Percentiles rank a stretch among this genome's conserved stretches.
These are phyloP conservation scores for Hippoglossus hippoglossus DNA, from an alignment of 2,797 vertebrate species.

Conservation along the genomic window DNA sequence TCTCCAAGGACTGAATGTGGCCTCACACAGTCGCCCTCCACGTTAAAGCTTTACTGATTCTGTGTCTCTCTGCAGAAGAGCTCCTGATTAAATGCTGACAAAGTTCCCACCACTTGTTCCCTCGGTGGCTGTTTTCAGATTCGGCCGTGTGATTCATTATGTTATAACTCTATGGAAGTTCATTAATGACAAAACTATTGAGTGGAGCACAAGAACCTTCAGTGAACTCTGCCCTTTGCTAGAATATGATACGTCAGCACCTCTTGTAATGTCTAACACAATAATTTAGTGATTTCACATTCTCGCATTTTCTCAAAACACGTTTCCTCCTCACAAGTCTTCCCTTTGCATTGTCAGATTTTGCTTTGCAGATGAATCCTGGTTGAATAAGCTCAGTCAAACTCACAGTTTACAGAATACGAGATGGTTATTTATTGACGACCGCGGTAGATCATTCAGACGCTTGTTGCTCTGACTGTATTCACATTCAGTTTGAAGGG, in stretches of 20 bases:
- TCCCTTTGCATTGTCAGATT: background rate
- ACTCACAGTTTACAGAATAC: background rate
- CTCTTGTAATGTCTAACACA: too few species aligned
- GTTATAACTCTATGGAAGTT: background rate
- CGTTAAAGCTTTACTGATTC: slow-evolving; percentile 18
- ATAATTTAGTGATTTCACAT: too few species aligned
- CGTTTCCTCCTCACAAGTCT: background rate
- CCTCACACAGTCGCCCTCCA: slow-evolving; percentile 44
- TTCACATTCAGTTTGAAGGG: slow-evolving; percentile 20
- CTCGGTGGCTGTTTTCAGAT: background rate
- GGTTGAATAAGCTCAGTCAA: too few species aligned
- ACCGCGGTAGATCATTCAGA: background rate
- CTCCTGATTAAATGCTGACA: slow-evolving; percentile 40
- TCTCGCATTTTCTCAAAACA: too few species aligned
- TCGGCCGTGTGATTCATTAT: background rate
- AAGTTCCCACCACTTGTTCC: too few species aligned
- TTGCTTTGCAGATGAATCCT: background rate
- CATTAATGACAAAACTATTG: slow-evolving; percentile 7
- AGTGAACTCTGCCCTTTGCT: too few species aligned
- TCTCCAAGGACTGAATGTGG: slow-evolving; percentile 58
- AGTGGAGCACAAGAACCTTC: background rate
- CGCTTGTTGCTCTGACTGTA: slow-evolving; percentile 13
- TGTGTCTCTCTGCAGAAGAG: too few species aligned
- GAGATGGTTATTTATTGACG: background rate
- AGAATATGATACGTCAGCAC: too few species aligned